Conservation (phyloP, 2,113 vertebrate genomes). For the Rhizomys pruinosus region DNA sequence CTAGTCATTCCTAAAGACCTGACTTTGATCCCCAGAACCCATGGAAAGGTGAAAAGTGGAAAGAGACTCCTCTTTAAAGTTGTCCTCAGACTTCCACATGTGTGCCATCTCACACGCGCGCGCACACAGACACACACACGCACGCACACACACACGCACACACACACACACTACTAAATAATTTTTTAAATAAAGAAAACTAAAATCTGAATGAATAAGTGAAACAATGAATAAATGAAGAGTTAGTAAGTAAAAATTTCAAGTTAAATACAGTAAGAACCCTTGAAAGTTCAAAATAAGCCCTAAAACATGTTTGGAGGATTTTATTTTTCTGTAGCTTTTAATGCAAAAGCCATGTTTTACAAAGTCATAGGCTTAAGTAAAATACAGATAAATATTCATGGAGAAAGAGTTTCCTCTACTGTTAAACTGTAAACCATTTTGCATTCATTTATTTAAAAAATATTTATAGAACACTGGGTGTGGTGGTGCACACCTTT, state of each 20-base stretch:
- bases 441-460: conserved; percentile 24
- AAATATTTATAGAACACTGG: background rate
- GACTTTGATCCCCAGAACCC: background rate
- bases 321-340: conserved; percentile 48
- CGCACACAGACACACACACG: background rate
- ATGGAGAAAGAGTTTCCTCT: background rate
- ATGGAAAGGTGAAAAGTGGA: background rate
- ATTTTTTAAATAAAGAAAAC: background rate
- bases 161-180: no score
- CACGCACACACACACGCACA: no score
- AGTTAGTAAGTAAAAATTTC: background rate
- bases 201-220: conserved; percentile 28
- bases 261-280: background rate
- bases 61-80: background rate
- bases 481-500: no score
- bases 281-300: background rate
- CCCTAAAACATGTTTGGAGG: background rate
- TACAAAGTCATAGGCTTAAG: background rate
- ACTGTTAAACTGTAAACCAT: background rate
- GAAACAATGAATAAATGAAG: conserved; percentile 14
- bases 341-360: conserved; percentile 46
- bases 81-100: background rate
- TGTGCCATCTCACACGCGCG: accelerated
- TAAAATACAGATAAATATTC: conserved; percentile 10
- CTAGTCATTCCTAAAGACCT: background rate